Evolutionary conservation across 2,888 invertebrate genomes (phyloP).

Genomic region (Nomada flava): DNA sequence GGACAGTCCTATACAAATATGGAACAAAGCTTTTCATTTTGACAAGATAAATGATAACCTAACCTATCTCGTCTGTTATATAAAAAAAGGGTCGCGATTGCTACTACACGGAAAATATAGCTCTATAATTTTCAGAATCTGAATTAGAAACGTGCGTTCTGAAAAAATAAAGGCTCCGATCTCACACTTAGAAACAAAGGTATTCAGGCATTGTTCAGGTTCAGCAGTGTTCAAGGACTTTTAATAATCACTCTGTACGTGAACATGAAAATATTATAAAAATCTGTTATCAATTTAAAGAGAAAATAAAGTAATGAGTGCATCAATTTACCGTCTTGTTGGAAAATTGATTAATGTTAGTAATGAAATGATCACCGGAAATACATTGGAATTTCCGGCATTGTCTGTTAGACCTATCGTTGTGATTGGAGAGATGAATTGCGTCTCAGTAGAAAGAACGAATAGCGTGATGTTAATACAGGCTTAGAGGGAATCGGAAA

Average conservation of each 20-base stretch:
- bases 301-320: neutral
- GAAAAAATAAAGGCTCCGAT: slow-evolving; percentile 39
- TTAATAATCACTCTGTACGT: neutral
- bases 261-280: slow-evolving; percentile 9
- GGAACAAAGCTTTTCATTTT: slow-evolving; percentile 3
- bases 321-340: neutral
- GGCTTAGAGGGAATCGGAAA: slow-evolving; percentile 68
- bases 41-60: slow-evolving; percentile 41
- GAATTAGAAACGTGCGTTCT: slow-evolving; percentile 30
- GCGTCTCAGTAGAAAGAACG: slow-evolving; percentile 56
- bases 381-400: slow-evolving; percentile 64
- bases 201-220: slow-evolving; percentile 52
- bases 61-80: slow-evolving; percentile 35
- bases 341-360: slow-evolving; percentile 55
- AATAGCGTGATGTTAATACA: slow-evolving; percentile 54
- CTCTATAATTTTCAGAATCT: neutral
- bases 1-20: neutral
- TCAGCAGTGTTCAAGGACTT: slow-evolving; percentile 59
- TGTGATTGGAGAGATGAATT: slow-evolving; percentile 49
- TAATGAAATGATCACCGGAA: slow-evolving; percentile 66
- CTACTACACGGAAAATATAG: neutral
- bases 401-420: slow-evolving; percentile 44
- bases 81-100: neutral
- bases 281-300: slow-evolving; percentile 41
- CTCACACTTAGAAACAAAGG: slow-evolving; percentile 54